A percentile compares a stretch with the other conserved stretches of the same genome.
Conservation (phyloP, 2,113 vertebrate species). For the Ictalurus furcatus region DNA sequence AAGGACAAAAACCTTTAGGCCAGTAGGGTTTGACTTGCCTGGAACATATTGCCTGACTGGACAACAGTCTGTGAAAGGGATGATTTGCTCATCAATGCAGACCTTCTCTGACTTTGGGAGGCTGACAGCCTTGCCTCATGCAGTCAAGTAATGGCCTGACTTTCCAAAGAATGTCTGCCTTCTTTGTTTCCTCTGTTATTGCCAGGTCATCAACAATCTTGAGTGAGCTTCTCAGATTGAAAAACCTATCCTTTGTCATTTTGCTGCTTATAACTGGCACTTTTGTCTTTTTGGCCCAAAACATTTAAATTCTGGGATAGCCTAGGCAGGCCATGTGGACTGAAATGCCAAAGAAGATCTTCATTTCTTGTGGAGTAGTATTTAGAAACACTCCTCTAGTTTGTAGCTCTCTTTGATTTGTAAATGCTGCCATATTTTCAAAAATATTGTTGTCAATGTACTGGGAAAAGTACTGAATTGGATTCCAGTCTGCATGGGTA, state of each 20-base stretch:
- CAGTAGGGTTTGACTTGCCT: slow-evolving; percentile 42
- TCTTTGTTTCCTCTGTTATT: slow-evolving; percentile 38
- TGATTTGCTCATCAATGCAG: slow-evolving; percentile 27
- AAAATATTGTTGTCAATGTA: slow-evolving; percentile 29
- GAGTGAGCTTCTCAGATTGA: slow-evolving; percentile 46
- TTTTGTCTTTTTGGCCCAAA: slow-evolving; percentile 44
- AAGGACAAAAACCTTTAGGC: slow-evolving; percentile 45
- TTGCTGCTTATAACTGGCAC: background rate
- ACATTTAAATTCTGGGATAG: slow-evolving; percentile 49
- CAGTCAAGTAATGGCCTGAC: slow-evolving; percentile 41
- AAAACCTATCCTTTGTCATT: slow-evolving; percentile 32
- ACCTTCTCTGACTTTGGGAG: slow-evolving; percentile 21
- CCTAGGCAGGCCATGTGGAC: no score
- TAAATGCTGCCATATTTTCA: no score
- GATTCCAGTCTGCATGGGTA: background rate
- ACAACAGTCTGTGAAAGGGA: slow-evolving; percentile 22
- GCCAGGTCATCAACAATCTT: slow-evolving; percentile 49
- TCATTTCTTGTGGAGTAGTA: no score
- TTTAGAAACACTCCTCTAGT: no score
- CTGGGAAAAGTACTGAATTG: slow-evolving; percentile 6
- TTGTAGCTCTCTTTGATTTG: no score
- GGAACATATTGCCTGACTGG: slow-evolving; percentile 39
- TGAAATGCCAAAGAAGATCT: no score
- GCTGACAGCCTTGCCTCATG: slow-evolving; percentile 33
- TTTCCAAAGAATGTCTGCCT: slow-evolving; percentile 52